Evolutionary conservation across 1,140 invertebrate species (phyloP).

Genomic region (Drosophila arizonae): DNA sequence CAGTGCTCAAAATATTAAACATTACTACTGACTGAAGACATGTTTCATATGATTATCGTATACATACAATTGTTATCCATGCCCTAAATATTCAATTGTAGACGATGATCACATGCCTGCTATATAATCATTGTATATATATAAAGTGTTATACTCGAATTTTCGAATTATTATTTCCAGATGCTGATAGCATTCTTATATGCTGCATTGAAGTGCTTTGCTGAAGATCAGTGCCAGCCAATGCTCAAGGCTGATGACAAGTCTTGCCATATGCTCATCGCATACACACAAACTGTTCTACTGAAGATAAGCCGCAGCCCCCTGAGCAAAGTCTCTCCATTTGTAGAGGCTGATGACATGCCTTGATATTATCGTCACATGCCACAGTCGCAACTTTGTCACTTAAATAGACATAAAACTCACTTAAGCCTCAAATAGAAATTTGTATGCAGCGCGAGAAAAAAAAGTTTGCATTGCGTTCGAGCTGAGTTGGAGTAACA

Average conservation of each 20-base stretch:
- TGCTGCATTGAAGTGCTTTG: neutral
- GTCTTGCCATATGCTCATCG: constrained; percentile 2
- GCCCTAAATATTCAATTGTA: too few species aligned
- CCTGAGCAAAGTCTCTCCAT: neutral
- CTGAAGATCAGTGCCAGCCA: neutral
- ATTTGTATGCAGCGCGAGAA: constrained; percentile 60
- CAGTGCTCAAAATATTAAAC: too few species aligned
- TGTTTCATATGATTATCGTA: too few species aligned
- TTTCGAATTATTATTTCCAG: neutral
- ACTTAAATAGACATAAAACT: constrained; percentile 74
- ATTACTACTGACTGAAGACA: too few species aligned
- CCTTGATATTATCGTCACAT: constrained; percentile 46
- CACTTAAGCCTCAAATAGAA: constrained; percentile 59
- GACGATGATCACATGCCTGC: constrained; percentile 12
- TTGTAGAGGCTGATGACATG: constrained; percentile 30
- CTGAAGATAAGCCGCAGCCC: neutral
- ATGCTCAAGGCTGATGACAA: constrained; percentile 15
- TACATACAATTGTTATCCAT: too few species aligned
- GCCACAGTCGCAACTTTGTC: constrained; percentile 52
- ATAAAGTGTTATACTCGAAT: constrained; percentile 3
- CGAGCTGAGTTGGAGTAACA: constrained; percentile 3
- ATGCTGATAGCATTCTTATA: neutral
- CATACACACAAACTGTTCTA: constrained; percentile 5
- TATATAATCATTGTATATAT: neutral
- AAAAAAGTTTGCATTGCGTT: neutral